Evolutionary conservation across 2,113 vertebrate genomes (phyloP).

Genomic region (Heterochromis multidens): DNA sequence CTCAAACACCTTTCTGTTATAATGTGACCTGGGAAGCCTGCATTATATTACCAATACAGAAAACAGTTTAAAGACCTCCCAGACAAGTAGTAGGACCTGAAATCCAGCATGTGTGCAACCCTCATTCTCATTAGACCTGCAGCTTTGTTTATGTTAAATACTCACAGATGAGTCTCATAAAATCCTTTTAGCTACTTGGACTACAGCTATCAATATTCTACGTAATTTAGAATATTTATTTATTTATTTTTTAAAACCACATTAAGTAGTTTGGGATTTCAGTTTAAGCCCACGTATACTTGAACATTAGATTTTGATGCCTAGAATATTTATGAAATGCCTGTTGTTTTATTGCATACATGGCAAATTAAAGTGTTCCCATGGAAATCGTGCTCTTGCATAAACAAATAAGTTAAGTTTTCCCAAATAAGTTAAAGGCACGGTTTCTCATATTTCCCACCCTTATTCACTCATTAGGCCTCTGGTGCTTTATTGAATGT

Average conservation of each 20-base stretch:
- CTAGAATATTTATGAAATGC: neutral
- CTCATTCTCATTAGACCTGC: slow-evolving; percentile 35
- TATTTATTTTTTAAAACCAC: neutral
- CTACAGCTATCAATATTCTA: neutral
- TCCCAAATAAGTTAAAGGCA: neutral
- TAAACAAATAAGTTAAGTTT: neutral
- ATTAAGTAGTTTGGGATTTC: neutral
- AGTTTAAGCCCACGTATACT: neutral
- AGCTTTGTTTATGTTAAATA: slow-evolving; percentile 46
- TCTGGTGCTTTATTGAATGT: slow-evolving; percentile 26
- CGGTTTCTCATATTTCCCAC: slow-evolving; percentile 16
- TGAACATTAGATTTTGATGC: neutral
- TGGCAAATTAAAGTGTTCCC: neutral
- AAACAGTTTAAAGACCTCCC: slow-evolving; percentile 21
- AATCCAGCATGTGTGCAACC: slow-evolving; percentile 19
- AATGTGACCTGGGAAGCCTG: neutral
- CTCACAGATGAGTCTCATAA: slow-evolving; percentile 44
- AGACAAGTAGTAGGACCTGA: slow-evolving; percentile 14
- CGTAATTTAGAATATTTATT: neutral
- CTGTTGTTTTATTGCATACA: neutral
- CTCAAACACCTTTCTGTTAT: neutral
- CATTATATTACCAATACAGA: neutral
- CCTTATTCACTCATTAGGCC: slow-evolving; percentile 25
- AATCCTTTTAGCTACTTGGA: slow-evolving; percentile 17
- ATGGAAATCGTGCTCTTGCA: slow-evolving; percentile 3